Evolutionary conservation across 2,797 vertebrate species (phyloP).

Genomic region (Pachyuromys duprasi): DNA sequence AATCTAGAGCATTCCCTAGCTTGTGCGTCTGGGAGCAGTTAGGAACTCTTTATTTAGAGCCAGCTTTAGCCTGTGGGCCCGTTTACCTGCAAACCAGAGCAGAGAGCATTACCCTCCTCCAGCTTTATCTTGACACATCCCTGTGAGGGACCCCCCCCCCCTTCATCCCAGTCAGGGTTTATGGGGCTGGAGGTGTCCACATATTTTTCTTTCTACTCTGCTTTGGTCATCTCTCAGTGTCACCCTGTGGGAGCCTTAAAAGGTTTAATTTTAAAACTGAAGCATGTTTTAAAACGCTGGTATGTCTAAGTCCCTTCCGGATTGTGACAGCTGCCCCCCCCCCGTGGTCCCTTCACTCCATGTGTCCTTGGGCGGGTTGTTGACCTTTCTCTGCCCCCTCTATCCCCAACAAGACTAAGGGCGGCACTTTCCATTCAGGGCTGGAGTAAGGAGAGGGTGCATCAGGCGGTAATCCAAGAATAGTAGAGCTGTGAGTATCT

Average conservation of each 20-base stretch:
- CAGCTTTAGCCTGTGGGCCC: background rate
- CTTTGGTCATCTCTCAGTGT: background rate
- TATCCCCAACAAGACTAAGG: background rate
- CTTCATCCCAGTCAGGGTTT: background rate
- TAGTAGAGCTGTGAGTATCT: background rate
- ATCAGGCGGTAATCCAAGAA: background rate
- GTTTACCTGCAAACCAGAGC: background rate
- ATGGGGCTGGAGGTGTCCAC: too few relatives aligned
- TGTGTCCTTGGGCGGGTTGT: background rate
- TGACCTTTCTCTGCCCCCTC: background rate
- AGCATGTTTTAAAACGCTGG: background rate
- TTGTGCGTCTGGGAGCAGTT: background rate
- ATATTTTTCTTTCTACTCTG: background rate
- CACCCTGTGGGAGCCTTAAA: background rate
- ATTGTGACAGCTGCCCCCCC: background rate
- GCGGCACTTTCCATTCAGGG: background rate
- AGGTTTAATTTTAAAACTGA: background rate
- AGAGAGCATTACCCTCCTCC: background rate
- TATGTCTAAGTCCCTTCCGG: background rate
- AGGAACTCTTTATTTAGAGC: background rate
- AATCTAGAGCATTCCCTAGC: conserved; percentile 27
- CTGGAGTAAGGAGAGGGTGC: background rate
- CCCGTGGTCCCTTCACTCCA: background rate
- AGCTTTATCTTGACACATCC: background rate
- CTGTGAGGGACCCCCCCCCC: background rate